These are phyloP conservation scores for Myiopsitta monachus DNA, from an alignment of 2,113 vertebrate genomes.

Conservation along the genomic window DNA sequence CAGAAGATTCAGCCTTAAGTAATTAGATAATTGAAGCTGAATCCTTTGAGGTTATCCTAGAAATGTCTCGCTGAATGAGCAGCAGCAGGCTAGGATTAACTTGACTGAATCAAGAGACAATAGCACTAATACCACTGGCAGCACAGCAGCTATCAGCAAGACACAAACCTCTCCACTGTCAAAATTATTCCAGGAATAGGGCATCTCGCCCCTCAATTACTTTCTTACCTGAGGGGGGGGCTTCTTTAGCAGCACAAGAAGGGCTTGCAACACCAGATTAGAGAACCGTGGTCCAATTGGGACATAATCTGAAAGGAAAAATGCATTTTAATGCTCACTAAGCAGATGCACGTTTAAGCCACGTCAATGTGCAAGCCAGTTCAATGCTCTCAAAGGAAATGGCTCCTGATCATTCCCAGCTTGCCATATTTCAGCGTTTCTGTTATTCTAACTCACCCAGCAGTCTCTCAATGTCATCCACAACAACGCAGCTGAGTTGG, in stretches of 20 bases:
- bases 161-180: not conserved
- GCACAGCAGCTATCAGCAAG: not conserved
- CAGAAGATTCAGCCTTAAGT: not conserved
- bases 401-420: not conserved
- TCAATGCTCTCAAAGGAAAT: not conserved
- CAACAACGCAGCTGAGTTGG: conserved; percentile 95
- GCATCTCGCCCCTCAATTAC: not conserved
- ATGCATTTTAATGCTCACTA: not conserved
- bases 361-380: not conserved
- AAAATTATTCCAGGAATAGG: not conserved
- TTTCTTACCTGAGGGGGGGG: conserved; percentile 88
- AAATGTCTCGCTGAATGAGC: not conserved
- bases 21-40: not conserved
- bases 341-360: not conserved
- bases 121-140: not conserved
- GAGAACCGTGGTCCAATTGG: conserved; percentile 96
- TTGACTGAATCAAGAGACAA: not conserved
- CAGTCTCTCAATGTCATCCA: conserved; percentile 94
- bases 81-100: conserved; percentile 19
- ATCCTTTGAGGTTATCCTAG: not conserved
- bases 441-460: conserved; percentile 78
- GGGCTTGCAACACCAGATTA: conserved; percentile 92
- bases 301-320: conserved; percentile 87
- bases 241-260: conserved; percentile 95
- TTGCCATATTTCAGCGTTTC: not conserved